Evolutionary conservation across 2,888 invertebrate species (phyloP).

Genomic region (Caenorhabditis sulstoni): DNA sequence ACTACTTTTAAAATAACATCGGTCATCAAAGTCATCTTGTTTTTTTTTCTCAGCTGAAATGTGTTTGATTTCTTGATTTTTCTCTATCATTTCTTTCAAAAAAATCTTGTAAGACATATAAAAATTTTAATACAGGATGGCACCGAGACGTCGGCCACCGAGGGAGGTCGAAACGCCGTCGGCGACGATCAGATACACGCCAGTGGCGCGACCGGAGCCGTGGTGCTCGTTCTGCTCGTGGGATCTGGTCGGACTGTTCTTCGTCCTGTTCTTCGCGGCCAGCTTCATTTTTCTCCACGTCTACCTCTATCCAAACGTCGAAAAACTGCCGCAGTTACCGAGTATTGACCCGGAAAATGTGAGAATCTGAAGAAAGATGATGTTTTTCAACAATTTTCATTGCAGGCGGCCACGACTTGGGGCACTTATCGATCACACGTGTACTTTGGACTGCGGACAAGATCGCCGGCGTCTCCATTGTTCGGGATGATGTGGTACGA

Average conservation of each 20-base stretch:
- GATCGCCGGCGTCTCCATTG: conserved; percentile 91
- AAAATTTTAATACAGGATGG: conserved; percentile 2
- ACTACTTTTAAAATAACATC: not conserved
- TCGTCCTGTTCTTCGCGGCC: conserved; percentile 28
- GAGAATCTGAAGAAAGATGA: not conserved
- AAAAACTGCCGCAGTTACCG: conserved; percentile 45
- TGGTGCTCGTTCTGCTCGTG: conserved; percentile 26
- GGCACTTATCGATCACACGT: conserved; percentile 92
- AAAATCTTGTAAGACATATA: not conserved
- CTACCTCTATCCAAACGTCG: conserved; percentile 40
- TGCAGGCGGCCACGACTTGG: conserved; percentile 84
- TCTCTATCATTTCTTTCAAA: not conserved
- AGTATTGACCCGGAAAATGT: conserved; percentile 45
- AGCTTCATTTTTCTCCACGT: conserved; percentile 41
- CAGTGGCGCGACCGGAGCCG: conserved; percentile 14
- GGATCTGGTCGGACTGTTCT: conserved; percentile 25
- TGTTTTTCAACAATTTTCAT: not conserved
- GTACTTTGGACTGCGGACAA: conserved; percentile 92
- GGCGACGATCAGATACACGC: conserved; percentile 39
- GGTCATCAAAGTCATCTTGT: not conserved
- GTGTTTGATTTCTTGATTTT: not conserved
- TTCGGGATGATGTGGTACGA: conserved; percentile 89
- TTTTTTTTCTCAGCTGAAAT: conserved; percentile 3
- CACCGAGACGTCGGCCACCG: conserved; percentile 39
- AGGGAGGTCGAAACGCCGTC: conserved; percentile 41